Evolutionary conservation across 2,113 vertebrate species (phyloP).

Genomic region (Uria lomvia): DNA sequence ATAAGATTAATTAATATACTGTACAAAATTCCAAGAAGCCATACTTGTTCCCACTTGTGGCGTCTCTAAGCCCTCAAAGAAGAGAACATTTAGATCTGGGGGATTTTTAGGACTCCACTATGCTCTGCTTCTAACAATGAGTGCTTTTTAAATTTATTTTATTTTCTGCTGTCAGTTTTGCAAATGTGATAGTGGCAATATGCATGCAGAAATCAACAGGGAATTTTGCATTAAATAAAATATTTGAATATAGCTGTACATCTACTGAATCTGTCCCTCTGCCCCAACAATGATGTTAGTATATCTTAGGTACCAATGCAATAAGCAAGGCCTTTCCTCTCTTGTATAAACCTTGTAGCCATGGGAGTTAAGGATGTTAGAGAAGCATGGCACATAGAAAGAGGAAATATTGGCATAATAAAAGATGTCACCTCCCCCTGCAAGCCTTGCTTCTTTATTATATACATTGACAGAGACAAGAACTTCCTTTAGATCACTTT

Average conservation of each 20-base stretch:
- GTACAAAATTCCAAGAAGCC: background rate
- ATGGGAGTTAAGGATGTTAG: background rate
- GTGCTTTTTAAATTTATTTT: background rate
- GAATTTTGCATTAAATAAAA: background rate
- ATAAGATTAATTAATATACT: background rate
- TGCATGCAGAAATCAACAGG: background rate
- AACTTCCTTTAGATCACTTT: background rate
- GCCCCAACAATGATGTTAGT: background rate
- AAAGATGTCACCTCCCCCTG: background rate
- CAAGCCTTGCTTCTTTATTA: background rate
- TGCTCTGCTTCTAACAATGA: background rate
- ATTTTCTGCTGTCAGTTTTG: background rate
- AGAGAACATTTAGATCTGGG: background rate
- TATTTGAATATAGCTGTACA: background rate
- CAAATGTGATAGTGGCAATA: background rate
- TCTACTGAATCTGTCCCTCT: background rate
- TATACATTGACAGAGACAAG: background rate
- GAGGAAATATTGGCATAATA: background rate
- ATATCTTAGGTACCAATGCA: background rate
- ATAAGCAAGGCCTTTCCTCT: background rate
- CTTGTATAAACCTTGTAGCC: conserved; percentile 7
- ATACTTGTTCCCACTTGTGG: background rate
- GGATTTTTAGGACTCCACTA: background rate
- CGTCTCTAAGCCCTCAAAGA: background rate
- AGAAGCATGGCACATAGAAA: background rate